Evolutionary conservation across 2,888 invertebrate species (phyloP), one percentile per base, ranked within the genome.

Genomic region (Ariolimax columbianus): DNA sequence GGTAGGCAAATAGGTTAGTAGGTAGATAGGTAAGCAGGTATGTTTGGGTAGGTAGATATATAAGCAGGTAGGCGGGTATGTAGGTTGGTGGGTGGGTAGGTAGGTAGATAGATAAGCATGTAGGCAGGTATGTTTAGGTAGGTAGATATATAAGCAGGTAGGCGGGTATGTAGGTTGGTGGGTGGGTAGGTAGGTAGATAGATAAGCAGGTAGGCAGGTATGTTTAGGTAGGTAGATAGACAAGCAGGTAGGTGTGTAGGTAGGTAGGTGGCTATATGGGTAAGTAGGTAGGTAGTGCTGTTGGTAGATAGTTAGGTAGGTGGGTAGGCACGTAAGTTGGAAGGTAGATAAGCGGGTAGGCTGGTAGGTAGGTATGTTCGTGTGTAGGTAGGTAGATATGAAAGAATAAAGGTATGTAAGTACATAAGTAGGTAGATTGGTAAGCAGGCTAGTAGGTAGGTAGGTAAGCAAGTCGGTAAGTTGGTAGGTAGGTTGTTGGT

Each of bases 301-400:
- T 59, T 36, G 30, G 77, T 55, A 77, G 30, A 59, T 55, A 77
- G 51, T 55, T 77, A 55, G 51, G 77, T 77, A 77, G 51, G 55
- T 55, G 36, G 51, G 77, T 77, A 55, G 33, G 77, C 36, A 59
- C 9, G 55, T 77, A 77, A 36, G 55, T 77, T 59, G 36, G 77
- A 36, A 77, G 51, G 59, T 77, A 55, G 77, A 38, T 59, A 77
- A 36, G 55, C 59, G n/a, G 55, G 77, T 77, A 55, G 33, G 59
- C 36, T 36, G 30, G 59, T 55, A 55, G 33, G 55, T 59, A 77
- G 33, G 77, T 77, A 77, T 14, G 55, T 77, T 59, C 14, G 59
- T 77, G 36, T 33, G 77, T 75, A n/a, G 0, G 30, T n/a, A 66
- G 30, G 30, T n/a, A n/a, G 30, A n/a, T n/a, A 66, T 0, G n/a